Conservation (phyloP, 2,888 invertebrate species). For the Coelinius sp. region DNA sequence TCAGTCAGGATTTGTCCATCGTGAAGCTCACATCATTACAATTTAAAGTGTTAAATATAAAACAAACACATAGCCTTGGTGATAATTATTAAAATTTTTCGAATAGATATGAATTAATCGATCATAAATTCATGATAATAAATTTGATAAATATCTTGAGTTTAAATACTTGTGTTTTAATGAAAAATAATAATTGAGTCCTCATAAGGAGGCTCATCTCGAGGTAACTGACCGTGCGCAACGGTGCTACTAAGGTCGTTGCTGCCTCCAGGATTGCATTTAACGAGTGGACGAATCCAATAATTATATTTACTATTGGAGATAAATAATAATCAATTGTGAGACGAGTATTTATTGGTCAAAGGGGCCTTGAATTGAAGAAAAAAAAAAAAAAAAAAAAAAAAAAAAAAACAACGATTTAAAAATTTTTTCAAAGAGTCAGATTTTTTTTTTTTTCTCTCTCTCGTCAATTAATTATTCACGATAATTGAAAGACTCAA, state of each 20-base stretch:
- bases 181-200: not conserved
- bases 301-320: slow-evolving; percentile 12
- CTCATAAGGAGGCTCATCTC: slow-evolving; percentile 1
- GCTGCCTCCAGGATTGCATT: slow-evolving; percentile 46
- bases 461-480: not conserved
- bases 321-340: not conserved
- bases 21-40: slow-evolving; percentile 54
- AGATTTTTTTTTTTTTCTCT: too few species aligned
- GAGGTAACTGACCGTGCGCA: slow-evolving; percentile 68
- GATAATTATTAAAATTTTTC: slow-evolving; percentile 3
- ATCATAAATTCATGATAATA: not conserved
- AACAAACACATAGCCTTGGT: slow-evolving; percentile 13
- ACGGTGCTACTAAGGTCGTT: slow-evolving; percentile 56
- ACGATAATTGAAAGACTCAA: not conserved
- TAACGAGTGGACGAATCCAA: slow-evolving; percentile 33
- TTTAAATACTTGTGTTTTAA: not conserved
- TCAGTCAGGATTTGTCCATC: slow-evolving; percentile 66
- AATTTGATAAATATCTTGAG: not conserved
- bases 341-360: not conserved
- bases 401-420: not conserved
- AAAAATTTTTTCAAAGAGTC: too few species aligned
- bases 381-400: too few species aligned
- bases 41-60: not conserved
- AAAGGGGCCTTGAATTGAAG: not conserved
- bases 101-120: not conserved